These are phyloP conservation scores for Drosophila rhopaloa DNA, from an alignment of 1,140 invertebrate genomes.

Conservation along the genomic window DNA sequence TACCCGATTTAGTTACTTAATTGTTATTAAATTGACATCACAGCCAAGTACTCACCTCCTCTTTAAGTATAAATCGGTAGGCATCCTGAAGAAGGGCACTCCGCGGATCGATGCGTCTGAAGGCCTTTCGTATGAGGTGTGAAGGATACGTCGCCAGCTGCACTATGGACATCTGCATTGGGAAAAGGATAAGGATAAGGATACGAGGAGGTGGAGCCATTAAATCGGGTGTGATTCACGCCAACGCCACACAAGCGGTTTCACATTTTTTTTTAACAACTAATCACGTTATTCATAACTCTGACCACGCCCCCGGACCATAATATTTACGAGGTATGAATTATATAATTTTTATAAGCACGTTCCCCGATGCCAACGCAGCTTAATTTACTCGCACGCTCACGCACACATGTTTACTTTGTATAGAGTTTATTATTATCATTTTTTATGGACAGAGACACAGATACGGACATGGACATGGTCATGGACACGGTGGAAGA, in stretches of 20 bases:
- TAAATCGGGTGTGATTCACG: conserved; percentile 41
- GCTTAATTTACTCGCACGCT: conserved; percentile 78
- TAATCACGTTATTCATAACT: conserved; percentile 82
- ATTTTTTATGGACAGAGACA: conserved; percentile 66
- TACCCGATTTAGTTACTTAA: too few relatives aligned
- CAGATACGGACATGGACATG: not conserved
- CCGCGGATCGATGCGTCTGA: conserved; percentile 57
- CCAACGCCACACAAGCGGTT: conserved; percentile 9
- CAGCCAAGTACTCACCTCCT: conserved; percentile 68
- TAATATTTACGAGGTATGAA: conserved; percentile 82
- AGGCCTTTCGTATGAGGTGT: conserved; percentile 67
- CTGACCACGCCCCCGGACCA: conserved; percentile 55
- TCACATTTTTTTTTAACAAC: conserved; percentile 59
- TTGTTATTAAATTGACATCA: too few relatives aligned
- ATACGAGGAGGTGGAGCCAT: not conserved
- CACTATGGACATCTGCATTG: conserved; percentile 63
- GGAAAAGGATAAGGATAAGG: conserved; percentile 2
- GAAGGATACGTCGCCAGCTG: conserved; percentile 81
- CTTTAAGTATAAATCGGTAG: conserved; percentile 69
- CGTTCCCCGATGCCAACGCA: conserved; percentile 57
- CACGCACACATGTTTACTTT: conserved; percentile 80
- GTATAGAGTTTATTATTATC: conserved; percentile 81
- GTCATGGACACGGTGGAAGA: not conserved
- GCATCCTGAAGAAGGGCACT: conserved; percentile 52
- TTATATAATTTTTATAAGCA: conserved; percentile 83